Evolutionary conservation across 1,140 invertebrate genomes (phyloP).

Genomic region (Bombyx mandarina): DNA sequence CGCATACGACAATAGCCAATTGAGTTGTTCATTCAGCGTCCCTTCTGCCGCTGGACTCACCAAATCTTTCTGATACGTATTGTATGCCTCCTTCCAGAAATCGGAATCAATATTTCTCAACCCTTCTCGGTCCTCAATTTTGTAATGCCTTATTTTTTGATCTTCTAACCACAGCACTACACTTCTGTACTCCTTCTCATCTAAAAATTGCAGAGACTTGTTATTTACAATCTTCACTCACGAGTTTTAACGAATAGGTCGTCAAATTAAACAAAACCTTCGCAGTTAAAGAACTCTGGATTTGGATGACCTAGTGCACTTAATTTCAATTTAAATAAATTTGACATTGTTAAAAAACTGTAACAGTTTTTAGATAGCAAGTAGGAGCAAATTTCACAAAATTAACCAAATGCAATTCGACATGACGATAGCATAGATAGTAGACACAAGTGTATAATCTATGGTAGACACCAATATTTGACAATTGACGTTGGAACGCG

Average conservation of each 20-base stretch:
- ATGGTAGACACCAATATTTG: too few species aligned
- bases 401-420: too few species aligned
- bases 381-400: not conserved
- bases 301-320: constrained; percentile 82
- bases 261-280: constrained; percentile 66
- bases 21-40: constrained; percentile 75
- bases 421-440: too few species aligned
- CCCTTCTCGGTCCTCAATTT: constrained; percentile 83
- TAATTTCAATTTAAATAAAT: constrained; percentile 82
- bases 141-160: constrained; percentile 92
- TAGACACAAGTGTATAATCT: too few species aligned
- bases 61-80: constrained; percentile 84
- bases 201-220: constrained; percentile 57
- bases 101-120: constrained; percentile 75
- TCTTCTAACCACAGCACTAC: constrained; percentile 93
- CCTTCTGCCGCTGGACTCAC: constrained; percentile 72
- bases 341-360: constrained; percentile 21
- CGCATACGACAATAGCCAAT: constrained; percentile 90
- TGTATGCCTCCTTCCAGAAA: constrained; percentile 81
- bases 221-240: not conserved
- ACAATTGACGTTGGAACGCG: too few species aligned
- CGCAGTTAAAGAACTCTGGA: constrained; percentile 76
- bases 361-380: not conserved
- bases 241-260: constrained; percentile 1
- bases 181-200: constrained; percentile 83